Conservation (phyloP, 2,113 vertebrate species). For the Aramus guarauna region DNA sequence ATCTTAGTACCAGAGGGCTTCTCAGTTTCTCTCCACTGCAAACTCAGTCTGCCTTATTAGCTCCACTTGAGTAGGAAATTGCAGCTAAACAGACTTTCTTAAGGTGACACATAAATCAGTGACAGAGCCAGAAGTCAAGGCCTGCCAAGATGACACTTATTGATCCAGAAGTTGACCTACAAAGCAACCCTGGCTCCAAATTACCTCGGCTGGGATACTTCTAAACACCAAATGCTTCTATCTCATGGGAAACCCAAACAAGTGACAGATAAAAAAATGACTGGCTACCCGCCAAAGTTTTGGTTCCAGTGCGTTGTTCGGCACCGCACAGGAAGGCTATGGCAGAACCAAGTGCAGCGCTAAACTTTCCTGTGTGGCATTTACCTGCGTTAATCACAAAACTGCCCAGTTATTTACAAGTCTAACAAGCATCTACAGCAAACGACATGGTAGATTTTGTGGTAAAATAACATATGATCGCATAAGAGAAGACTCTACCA, state of each 20-base stretch:
- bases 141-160: background rate
- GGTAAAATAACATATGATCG: background rate
- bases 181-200: background rate
- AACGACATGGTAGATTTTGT: background rate
- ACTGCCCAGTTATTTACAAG: background rate
- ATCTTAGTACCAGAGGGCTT: background rate
- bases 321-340: background rate
- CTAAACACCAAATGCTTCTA: background rate
- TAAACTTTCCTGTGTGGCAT: background rate
- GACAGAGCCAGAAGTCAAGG: background rate
- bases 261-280: background rate
- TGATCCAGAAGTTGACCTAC: constrained; percentile 16
- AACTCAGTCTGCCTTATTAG: constrained; percentile 19
- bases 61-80: constrained; percentile 31
- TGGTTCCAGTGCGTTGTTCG: background rate
- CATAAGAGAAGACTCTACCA: background rate
- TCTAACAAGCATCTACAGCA: background rate
- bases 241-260: background rate
- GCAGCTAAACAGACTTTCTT: constrained; percentile 30
- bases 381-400: background rate
- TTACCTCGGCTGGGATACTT: background rate
- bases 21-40: background rate
- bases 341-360: background rate
- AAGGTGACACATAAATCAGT: constrained; percentile 2
- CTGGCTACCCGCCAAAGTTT: background rate